Base-by-base conservation (phyloP, 2,113 vertebrate genomes). In the Neolamprologus variostigma region DNA sequence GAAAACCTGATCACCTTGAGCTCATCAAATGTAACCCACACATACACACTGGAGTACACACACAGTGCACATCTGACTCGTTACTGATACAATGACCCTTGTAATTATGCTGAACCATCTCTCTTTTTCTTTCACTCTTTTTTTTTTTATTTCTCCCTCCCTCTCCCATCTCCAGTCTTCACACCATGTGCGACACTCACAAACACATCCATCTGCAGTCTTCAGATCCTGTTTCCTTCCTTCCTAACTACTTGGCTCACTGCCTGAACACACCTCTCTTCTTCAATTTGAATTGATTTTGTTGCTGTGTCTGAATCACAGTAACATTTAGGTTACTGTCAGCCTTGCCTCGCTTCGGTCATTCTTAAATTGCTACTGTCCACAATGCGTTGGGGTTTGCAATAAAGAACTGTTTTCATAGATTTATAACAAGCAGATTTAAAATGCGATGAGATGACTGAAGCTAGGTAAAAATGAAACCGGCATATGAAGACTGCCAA, bases 61-160 rank as follows among this genome's bases (percentile, higher is more conserved):
- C 83, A 35, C 3, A n/a, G 6, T 73, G 53, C 17, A 19, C 42
- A 19, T 50, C 23, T 76, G 81, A 87, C 83, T 81, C 63, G 50
- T 35, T 16, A 45, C 59, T 63, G 28, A 83, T 82, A 59, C 40
- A 86, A 31, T 40, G 78, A 55, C 83, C 45, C 45, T 21, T 87
- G 50, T 53, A 83, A 80, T 87, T 85, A 51, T 88, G 89, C 89
- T 89, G 89, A 89, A 78, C 35, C 79, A 59, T 86, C 59, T 71
- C 14, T 82, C 26, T 78, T 21, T 76, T 26, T 26, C 21, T 45
- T 45, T 7, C 13, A 4, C 10, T 9, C 11, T 42, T 28, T 11
- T 17, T 6, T 16, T 21, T 71, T 42, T 16, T 1, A 2, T 71
- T 26, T 28, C 8, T 2, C 4, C 37, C 40, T 26, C 40, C 21